These are phyloP conservation scores for rabbit (Oryctolagus cuniculus) DNA, from an alignment of 2,113 vertebrate genomes.

Conservation along the genomic window DNA sequence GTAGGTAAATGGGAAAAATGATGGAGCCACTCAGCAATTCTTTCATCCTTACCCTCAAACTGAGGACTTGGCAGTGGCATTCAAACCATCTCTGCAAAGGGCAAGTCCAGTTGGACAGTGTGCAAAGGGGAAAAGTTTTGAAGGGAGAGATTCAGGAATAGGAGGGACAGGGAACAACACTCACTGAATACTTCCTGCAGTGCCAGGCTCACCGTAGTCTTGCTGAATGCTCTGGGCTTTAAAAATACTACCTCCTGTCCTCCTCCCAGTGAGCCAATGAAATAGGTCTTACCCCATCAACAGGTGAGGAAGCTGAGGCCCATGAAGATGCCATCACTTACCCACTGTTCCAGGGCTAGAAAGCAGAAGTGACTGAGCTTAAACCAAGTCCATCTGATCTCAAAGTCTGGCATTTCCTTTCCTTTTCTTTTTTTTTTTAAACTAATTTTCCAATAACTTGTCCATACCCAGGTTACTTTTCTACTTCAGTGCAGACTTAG, in stretches of 20 bases:
- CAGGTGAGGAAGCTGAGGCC: not conserved
- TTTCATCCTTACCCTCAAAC: constrained; percentile 18
- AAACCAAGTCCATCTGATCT: not conserved
- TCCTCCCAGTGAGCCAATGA: not conserved
- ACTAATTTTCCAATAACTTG: not conserved
- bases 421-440: too few relatives aligned
- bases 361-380: not conserved
- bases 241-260: not conserved
- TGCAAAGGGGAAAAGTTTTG: not conserved
- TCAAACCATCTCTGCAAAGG: constrained; percentile 28
- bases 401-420: not conserved
- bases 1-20: not conserved
- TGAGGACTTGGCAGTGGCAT: not conserved
- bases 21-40: not conserved
- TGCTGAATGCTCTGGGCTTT: not conserved
- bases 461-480: constrained; percentile 11
- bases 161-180: not conserved
- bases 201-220: not conserved
- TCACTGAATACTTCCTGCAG: not conserved
- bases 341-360: not conserved
- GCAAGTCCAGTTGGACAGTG: not conserved
- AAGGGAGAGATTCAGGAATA: not conserved
- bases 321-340: not conserved
- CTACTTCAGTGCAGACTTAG: constrained; percentile 25
- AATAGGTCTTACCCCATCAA: not conserved